phyloP scores from a whole-genome alignment of 2,888 invertebrate genomes.

The Macrosiphum euphorbiae region DNA sequence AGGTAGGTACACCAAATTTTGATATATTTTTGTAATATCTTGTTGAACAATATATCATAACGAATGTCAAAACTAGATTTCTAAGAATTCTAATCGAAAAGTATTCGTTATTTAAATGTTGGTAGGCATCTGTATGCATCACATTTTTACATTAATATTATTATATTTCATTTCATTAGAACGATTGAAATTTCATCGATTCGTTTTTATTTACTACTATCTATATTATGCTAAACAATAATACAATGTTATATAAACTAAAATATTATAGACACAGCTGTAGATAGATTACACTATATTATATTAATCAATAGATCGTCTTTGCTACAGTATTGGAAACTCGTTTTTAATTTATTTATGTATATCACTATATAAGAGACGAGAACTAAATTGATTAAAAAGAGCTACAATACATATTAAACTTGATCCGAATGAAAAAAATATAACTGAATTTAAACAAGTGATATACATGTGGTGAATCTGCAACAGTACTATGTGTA shows the following conservation, averaged over 20 bases:
- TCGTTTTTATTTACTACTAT: too few species aligned
- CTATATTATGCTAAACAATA: too few species aligned
- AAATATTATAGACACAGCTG: not conserved
- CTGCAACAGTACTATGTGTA: not conserved
- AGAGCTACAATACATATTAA: not conserved
- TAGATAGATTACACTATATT: not conserved
- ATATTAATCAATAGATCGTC: not conserved
- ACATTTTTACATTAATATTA: not conserved
- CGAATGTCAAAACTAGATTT: not conserved
- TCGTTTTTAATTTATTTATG: not conserved
- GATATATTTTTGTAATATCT: not conserved
- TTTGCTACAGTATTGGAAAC: not conserved
- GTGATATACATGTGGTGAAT: not conserved
- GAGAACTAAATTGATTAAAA: not conserved
- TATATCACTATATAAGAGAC: not conserved
- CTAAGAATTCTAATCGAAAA: not conserved
- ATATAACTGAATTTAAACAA: not conserved
- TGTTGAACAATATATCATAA: not conserved
- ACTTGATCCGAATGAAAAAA: not conserved
- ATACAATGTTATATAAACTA: not conserved
- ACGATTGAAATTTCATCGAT: not conserved
- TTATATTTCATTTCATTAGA: not conserved
- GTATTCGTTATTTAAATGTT: not conserved
- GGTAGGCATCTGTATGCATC: not conserved
- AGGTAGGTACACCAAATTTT: not conserved